Conservation (phyloP, 1,140 invertebrate species). For the Brachionus angularis region DNA sequence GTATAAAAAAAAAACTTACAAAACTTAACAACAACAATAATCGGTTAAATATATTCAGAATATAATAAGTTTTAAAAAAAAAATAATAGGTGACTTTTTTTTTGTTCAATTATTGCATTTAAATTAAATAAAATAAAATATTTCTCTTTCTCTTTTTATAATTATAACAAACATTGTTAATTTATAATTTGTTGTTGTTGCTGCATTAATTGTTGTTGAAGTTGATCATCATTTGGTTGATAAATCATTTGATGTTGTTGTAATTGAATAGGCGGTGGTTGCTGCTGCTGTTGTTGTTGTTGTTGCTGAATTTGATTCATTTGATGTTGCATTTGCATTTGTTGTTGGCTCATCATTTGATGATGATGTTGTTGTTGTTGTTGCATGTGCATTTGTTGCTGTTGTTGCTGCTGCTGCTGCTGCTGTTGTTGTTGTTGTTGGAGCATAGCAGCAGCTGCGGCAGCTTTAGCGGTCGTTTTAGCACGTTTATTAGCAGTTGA, state of each 20-base stretch:
- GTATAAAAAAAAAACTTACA: no score
- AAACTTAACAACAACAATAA: no score
- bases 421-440: conserved; percentile 20
- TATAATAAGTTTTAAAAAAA: no score
- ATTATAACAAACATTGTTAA: not conserved
- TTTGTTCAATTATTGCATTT: no score
- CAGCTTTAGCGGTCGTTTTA: not conserved
- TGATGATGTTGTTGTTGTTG: not conserved
- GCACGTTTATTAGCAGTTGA: not conserved
- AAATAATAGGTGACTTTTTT: no score
- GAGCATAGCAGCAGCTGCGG: no score
- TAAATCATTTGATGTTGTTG: not conserved
- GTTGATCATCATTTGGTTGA: not conserved
- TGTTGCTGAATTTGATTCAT: not conserved
- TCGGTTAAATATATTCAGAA: no score
- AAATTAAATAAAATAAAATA: conserved; percentile 33
- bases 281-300: not conserved
- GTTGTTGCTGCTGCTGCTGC: conserved; percentile 10
- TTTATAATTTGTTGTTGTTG: conserved; percentile 29
- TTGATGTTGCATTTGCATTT: not conserved
- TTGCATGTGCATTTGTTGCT: not conserved
- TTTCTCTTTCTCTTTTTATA: not conserved
- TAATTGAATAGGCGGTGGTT: no score
- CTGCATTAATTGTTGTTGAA: not conserved
- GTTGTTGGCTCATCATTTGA: not conserved